Conservation (phyloP, 1,140 invertebrate genomes). For the Hestina assimilis region DNA sequence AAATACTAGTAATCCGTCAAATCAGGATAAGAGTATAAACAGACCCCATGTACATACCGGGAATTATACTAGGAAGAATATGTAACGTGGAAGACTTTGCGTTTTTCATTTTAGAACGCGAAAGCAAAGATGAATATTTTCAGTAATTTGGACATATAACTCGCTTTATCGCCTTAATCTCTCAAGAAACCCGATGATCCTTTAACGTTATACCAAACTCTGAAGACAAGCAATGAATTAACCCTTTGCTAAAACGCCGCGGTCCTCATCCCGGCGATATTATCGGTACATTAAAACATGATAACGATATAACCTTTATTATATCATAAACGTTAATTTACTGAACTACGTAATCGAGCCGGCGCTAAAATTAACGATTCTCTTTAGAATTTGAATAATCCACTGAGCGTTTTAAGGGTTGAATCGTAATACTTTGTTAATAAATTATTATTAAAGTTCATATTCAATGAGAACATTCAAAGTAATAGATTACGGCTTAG, state of each 20-base stretch:
- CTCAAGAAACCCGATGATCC: conserved; percentile 12
- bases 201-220: conserved; percentile 12
- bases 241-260: conserved; percentile 6
- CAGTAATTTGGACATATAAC: too few relatives aligned
- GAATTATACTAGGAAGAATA: too few relatives aligned
- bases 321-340: conserved; percentile 20
- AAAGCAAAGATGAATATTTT: too few relatives aligned
- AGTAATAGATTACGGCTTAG: too few relatives aligned
- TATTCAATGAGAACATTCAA: too few relatives aligned
- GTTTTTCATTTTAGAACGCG: too few relatives aligned
- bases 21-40: too few relatives aligned
- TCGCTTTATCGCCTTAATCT: neutral
- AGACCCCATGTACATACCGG: too few relatives aligned
- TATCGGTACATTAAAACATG: conserved; percentile 19
- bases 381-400: conserved; percentile 17
- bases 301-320: conserved; percentile 23
- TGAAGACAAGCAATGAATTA: conserved; percentile 22
- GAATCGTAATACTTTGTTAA: conserved; percentile 12
- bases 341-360: conserved; percentile 1
- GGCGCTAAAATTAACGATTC: conserved; percentile 9
- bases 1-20: too few relatives aligned
- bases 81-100: too few relatives aligned
- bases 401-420: neutral
- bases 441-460: too few relatives aligned
- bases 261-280: conserved; percentile 7